Percentiles rank a stretch among this genome's conserved stretches.
Conservation (phyloP, 2,113 vertebrate species). For the Galemys pyrenaicus region DNA sequence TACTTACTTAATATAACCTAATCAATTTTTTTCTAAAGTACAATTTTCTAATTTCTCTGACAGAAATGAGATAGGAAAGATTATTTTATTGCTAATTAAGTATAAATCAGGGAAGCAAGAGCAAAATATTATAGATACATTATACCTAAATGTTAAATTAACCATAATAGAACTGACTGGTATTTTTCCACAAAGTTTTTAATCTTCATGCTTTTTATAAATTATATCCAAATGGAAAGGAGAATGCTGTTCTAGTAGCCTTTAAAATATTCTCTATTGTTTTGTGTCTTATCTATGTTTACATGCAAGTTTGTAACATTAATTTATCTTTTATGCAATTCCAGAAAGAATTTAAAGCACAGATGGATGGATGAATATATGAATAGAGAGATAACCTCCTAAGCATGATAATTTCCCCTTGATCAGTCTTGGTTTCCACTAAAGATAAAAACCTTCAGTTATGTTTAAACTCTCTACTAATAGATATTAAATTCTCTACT, state of each 20-base stretch:
- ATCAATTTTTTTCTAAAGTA: background rate
- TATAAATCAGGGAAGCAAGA: background rate
- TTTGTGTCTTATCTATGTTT: background rate
- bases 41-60: background rate
- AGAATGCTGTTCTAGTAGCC: background rate
- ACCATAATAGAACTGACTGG: background rate
- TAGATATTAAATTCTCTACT: background rate
- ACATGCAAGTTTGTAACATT: background rate
- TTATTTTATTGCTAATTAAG: background rate
- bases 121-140: background rate
- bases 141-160: slow-evolving; percentile 1
- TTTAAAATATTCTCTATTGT: background rate
- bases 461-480: background rate
- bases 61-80: background rate
- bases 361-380: background rate
- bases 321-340: background rate
- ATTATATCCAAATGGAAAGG: background rate
- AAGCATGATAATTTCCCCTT: background rate
- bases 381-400: background rate
- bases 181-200: background rate
- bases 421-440: background rate
- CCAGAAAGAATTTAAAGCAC: background rate
- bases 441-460: background rate
- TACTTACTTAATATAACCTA: background rate
- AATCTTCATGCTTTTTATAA: background rate